phyloP scores from a whole-genome alignment of 2,888 invertebrate genomes.

The Drosophila demipolita region DNA sequence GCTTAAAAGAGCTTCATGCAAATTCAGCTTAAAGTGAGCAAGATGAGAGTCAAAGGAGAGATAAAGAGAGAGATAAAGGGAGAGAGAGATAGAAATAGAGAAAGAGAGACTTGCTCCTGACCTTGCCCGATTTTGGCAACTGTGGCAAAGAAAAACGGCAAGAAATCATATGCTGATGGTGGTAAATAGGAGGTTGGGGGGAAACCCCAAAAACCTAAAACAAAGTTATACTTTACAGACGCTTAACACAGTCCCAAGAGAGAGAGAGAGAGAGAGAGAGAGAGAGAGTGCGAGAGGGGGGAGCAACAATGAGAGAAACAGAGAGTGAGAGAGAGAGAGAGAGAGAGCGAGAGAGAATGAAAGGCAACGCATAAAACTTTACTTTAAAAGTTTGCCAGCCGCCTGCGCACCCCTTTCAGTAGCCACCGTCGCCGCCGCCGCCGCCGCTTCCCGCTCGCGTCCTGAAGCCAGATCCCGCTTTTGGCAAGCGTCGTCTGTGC shows the following conservation, averaged over 20 bases:
- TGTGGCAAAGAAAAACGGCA: constrained; percentile 66
- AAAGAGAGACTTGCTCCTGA: constrained; percentile 68
- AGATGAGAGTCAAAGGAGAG: not conserved
- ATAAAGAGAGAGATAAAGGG: not conserved
- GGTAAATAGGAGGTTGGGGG: constrained; percentile 25
- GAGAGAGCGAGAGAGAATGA: constrained; percentile 6
- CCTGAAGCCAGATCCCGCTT: constrained; percentile 42
- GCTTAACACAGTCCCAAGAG: constrained; percentile 60
- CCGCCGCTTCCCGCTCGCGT: not conserved
- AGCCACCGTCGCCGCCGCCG: constrained; percentile 6
- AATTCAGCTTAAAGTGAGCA: constrained; percentile 43
- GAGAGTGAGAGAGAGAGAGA: constrained; percentile 19
- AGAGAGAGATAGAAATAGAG: not conserved
- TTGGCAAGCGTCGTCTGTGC: constrained; percentile 61
- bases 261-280: constrained; percentile 10
- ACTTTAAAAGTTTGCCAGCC: constrained; percentile 79
- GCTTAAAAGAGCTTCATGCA: constrained; percentile 42
- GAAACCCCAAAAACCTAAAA: constrained; percentile 81
- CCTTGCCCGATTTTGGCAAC: constrained; percentile 77
- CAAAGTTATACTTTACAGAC: constrained; percentile 80
- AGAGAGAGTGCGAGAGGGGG: constrained; percentile 4
- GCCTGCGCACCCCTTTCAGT: constrained; percentile 59
- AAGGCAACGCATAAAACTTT: constrained; percentile 72
- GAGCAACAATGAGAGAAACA: constrained; percentile 3
- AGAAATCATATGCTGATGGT: constrained; percentile 54